Conservation (phyloP, 2,797 vertebrate species). For the Hapalemur alaotrensis region DNA sequence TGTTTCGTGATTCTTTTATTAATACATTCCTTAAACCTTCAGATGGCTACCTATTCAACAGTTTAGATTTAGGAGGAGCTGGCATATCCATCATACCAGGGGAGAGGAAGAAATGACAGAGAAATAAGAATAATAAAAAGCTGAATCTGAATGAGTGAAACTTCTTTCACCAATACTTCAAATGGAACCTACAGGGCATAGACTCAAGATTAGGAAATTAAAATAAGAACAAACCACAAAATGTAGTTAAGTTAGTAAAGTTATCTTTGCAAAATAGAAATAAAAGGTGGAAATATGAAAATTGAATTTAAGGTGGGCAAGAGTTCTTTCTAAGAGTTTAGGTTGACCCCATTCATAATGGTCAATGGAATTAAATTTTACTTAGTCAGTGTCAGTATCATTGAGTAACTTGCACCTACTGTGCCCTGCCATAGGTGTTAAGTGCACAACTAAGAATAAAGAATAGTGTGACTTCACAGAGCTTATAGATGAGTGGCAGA, state of each 20-base stretch:
- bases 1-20: background rate
- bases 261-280: background rate
- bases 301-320: background rate
- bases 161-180: background rate
- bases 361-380: background rate
- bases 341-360: background rate
- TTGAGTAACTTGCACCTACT: background rate
- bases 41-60: background rate
- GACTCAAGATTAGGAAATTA: background rate
- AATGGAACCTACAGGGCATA: background rate
- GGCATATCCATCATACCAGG: background rate
- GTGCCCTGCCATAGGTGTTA: background rate
- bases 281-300: background rate
- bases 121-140: background rate
- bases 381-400: background rate
- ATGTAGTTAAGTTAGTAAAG: background rate
- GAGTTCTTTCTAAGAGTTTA: background rate
- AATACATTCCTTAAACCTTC: background rate
- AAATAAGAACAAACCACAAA: background rate
- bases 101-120: background rate
- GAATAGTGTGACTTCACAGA: background rate
- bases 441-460: background rate
- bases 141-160: background rate
- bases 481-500: background rate
- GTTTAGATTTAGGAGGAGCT: background rate